These are phyloP conservation scores for Ptilorrhoa leucosticta DNA, from an alignment of 2,113 vertebrate genomes.

Conservation along the genomic window DNA sequence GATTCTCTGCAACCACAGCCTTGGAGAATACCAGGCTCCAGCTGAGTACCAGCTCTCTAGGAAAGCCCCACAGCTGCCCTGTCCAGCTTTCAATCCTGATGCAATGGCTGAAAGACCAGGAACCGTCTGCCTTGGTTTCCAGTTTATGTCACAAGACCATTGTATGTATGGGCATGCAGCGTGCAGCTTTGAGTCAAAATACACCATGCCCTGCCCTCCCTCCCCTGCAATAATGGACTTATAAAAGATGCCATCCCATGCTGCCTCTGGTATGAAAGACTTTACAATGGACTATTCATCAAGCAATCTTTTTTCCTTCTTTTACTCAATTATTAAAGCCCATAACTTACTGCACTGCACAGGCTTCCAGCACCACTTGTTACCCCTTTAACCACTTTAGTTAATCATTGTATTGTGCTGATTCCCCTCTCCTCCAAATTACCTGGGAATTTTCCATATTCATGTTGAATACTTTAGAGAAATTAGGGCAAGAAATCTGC, in stretches of 20 bases:
- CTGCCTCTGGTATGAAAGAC: neutral
- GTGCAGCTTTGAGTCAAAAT: neutral
- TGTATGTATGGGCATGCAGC: fast-evolving
- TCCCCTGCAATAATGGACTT: neutral
- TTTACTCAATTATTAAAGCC: neutral
- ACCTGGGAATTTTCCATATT: neutral
- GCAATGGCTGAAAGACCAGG: neutral
- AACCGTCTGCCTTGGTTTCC: neutral
- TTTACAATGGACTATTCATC: neutral
- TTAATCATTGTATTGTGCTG: neutral
- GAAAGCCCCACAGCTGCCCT: neutral
- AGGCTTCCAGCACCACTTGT: neutral
- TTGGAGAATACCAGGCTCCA: neutral
- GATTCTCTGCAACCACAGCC: neutral
- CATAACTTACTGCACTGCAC: neutral
- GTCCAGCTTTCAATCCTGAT: neutral
- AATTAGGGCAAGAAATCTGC: neutral
- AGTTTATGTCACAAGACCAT: neutral
- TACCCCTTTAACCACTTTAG: neutral
- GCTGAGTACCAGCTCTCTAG: neutral
- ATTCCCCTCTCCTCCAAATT: neutral
- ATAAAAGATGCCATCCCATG: neutral
- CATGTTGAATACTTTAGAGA: neutral
- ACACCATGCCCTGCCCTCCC: neutral
- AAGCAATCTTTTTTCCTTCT: neutral